Conservation (phyloP, 2,113 vertebrate genomes). For the Synodontis membranacea region DNA sequence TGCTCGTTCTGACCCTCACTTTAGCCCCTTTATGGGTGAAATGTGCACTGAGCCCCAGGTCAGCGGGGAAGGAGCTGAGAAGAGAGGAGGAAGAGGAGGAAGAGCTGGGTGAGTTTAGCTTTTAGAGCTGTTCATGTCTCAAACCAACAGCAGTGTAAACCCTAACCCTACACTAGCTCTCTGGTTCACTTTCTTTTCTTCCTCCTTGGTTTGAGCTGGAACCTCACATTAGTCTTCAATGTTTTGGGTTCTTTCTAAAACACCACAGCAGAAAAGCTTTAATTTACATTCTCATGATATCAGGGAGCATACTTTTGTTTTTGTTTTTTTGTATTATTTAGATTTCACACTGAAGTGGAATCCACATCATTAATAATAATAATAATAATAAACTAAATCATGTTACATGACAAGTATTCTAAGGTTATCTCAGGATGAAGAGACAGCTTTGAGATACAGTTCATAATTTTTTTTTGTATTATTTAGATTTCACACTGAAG, state of each 20-base stretch:
- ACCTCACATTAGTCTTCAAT: not conserved
- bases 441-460: no score
- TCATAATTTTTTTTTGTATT: no score
- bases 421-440: no score
- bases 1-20: conserved; percentile 27
- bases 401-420: not conserved
- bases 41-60: conserved; percentile 55
- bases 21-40: conserved; percentile 58
- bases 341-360: no score
- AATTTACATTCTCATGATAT: not conserved
- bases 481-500: not conserved
- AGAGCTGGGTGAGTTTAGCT: conserved; percentile 65
- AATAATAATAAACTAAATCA: not conserved
- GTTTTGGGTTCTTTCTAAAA: not conserved
- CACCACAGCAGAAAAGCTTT: not conserved
- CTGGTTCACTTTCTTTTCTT: not conserved
- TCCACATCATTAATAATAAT: not conserved
- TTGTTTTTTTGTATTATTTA: no score
- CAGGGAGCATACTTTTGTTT: no score
- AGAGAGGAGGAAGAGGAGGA: conserved; percentile 48
- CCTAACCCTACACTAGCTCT: not conserved
- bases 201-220: not conserved
- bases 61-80: conserved; percentile 19
- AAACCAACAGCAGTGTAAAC: not conserved
- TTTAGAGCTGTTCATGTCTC: not conserved